These are phyloP conservation scores for Oceanodroma tethys DNA, from an alignment of 2,113 vertebrate species.

Conservation along the genomic window DNA sequence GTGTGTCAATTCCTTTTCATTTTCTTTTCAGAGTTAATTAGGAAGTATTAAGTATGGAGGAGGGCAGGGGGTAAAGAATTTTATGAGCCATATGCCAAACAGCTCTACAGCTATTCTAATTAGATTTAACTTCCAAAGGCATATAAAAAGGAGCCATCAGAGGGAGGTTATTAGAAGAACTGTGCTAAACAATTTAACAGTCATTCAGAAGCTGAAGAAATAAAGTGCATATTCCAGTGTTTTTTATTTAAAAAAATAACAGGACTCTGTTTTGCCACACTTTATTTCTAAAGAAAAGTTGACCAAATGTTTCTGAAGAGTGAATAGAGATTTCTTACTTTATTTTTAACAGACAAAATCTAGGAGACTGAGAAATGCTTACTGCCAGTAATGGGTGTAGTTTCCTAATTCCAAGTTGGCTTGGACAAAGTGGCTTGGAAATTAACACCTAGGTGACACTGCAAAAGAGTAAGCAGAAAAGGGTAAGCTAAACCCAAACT, in stretches of 20 bases:
- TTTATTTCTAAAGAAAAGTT: background rate
- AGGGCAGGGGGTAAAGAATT: conserved; percentile 30
- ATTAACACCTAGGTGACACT: background rate
- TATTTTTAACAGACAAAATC: background rate
- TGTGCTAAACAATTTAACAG: conserved; percentile 10
- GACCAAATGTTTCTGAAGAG: background rate
- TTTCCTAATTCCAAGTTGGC: background rate
- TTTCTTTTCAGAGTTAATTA: conserved; percentile 58
- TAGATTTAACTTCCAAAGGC: conserved; percentile 22
- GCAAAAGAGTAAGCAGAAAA: background rate
- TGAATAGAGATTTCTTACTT: background rate
- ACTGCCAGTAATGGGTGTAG: background rate
- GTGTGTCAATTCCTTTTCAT: conserved; percentile 4
- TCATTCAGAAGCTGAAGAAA: background rate
- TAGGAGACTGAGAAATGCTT: background rate
- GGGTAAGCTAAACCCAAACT: background rate
- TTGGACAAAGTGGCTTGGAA: background rate
- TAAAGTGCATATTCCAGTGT: background rate
- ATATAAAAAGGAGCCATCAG: background rate
- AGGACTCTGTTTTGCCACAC: background rate
- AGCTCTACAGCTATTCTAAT: conserved; percentile 38
- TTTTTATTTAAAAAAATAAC: background rate
- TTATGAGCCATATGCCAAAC: conserved; percentile 16
- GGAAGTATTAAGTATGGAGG: conserved; percentile 23
- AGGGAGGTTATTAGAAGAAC: background rate